Conservation (phyloP, 30 jellyfish, hydroid and myxozoan genomes). For the Cassiopea xamachana region DNA sequence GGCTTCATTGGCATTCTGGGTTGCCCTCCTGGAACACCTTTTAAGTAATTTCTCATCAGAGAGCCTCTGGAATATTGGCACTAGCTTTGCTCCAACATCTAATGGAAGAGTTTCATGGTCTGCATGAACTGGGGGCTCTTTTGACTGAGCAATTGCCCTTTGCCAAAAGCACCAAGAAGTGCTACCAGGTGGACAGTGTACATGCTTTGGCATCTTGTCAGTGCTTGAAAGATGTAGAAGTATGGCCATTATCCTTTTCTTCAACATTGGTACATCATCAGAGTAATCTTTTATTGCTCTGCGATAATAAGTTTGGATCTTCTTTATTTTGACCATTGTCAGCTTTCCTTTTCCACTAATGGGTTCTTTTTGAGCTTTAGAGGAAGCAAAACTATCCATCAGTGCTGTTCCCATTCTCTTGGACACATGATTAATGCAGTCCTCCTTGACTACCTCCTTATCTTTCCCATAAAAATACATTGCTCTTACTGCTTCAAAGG, state of each 20-base stretch:
- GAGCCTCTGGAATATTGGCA: conserved; percentile 5
- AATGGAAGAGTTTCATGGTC: conserved; percentile 50
- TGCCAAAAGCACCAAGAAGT: conserved; percentile 70
- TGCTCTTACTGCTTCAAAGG: conserved; percentile 16
- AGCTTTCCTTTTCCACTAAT: conserved; percentile 66
- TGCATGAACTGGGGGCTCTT: conserved; percentile 14
- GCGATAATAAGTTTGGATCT: conserved; percentile 44
- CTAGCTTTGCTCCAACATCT: conserved; percentile 7
- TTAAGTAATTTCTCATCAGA: conserved; percentile 24
- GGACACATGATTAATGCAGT: conserved; percentile 19
- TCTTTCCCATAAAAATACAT: conserved; percentile 3
- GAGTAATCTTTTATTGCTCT: conserved; percentile 8
- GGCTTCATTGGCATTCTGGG: neutral
- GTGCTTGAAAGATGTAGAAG: conserved; percentile 30
- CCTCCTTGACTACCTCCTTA: neutral
- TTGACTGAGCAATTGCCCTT: conserved; percentile 28
- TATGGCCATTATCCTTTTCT: conserved; percentile 13
- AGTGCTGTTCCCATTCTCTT: conserved; percentile 15
- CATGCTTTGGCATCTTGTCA: conserved; percentile 37
- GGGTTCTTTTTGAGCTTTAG: conserved; percentile 38
- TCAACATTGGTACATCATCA: conserved; percentile 1
- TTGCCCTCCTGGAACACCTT: conserved; percentile 17
- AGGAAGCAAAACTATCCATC: conserved; percentile 14
- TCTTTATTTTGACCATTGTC: conserved; percentile 7
- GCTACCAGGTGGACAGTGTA: conserved; percentile 53